Evolutionary conservation across 2,797 vertebrate species (phyloP).

Genomic region (Poecile montanus): DNA sequence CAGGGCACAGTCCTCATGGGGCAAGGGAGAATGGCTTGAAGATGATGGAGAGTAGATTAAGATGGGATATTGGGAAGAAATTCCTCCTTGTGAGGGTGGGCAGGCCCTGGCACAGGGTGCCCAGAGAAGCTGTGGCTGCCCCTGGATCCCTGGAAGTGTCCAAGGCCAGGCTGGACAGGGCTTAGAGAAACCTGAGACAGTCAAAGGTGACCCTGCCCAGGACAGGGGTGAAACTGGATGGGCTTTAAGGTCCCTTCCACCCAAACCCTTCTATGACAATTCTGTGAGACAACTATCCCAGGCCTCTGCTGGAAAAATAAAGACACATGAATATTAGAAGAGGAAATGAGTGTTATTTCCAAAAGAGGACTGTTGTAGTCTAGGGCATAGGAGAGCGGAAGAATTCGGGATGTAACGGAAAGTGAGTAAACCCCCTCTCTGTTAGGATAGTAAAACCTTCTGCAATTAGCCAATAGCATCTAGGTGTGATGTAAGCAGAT

Average conservation of each 20-base stretch:
- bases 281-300: neutral
- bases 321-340: neutral
- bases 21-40: neutral
- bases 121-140: neutral
- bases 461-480: no score
- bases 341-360: neutral
- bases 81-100: fast-evolving
- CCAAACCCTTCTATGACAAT: neutral
- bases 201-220: neutral
- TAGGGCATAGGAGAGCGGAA: no score
- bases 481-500: no score
- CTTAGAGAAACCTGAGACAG: fast-evolving
- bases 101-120: neutral
- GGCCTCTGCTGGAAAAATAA: neutral
- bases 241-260: neutral
- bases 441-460: no score
- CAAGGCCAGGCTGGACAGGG: fast-evolving
- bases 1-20: neutral
- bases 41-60: neutral
- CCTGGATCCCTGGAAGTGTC: neutral
- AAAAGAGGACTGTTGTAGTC: neutral
- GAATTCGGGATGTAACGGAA: no score
- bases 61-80: neutral
- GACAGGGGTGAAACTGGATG: neutral
- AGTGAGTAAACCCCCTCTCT: no score